Base-by-base conservation (phyloP, 2,797 vertebrate species). In the Xiphorhynchus erythropygius region DNA sequence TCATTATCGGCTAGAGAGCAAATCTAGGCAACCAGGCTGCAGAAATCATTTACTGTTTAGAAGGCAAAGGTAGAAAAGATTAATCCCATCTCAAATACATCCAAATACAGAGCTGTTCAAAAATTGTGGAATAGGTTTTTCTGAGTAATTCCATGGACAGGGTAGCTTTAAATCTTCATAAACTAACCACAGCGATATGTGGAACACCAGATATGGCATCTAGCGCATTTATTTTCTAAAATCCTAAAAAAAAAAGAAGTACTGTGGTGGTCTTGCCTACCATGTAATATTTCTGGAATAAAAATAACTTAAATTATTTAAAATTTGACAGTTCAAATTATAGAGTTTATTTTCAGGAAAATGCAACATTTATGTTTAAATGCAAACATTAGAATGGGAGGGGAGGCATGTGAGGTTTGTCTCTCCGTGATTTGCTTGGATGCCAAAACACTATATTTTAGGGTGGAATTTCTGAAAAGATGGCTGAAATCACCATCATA, bases 1-100 rank as follows among this genome's bases (percentile, higher is more conserved):
- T 35, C 2, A 0, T 53, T 71, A n/a, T 42, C 0, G 0, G 49
- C 39, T 84, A 65, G 42, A 78, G 42, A 81, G 33, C 44, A 92
- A 90, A 93, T 60, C 44, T 64, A 81, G 62, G 33, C 73, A 90
- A 69, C 5, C 9, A 73, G 62, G 55, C n/a, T 76, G 55, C 39
- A 92, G 84, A 71, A 87, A 86, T 47, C 37, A 42, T 50, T 89
- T 86, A 81, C 62, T 71, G 5, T 76, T 94, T 62, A 62, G 53
- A 81, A 92, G 55, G 22, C 23, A 90, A 73, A 76, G 47, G 74
- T 79, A 87, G 65, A 81, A 84, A 82, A 81, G 44, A 70, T 77
- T 73, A 65, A 89, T 92, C 28, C 32, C 37, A 6, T 63, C 85
- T 80, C 28, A 74, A 68, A 73, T 13, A 57, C 56, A 33, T 55